A percentile compares a stretch with the other conserved stretches of the same genome.
phyloP scores from a whole-genome alignment of 2,888 invertebrate genomes.

The Leucoptera coffeella region DNA sequence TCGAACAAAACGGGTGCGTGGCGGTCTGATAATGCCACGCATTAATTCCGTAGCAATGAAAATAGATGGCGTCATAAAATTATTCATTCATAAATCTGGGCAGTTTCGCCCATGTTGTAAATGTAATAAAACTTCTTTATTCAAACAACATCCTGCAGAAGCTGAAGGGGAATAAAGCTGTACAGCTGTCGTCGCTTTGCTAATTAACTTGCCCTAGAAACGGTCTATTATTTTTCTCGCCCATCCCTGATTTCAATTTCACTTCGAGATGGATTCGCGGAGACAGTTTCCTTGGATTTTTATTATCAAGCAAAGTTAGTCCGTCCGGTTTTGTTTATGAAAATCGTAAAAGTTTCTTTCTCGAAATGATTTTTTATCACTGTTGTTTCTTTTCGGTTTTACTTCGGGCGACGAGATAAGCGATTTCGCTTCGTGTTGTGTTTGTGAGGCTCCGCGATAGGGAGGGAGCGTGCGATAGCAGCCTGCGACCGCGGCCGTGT shows the following conservation, averaged over 20 bases:
- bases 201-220: slow-evolving; percentile 29
- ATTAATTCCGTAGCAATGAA: too few species aligned
- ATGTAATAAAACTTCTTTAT: too few species aligned
- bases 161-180: too few species aligned
- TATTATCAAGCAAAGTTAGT: slow-evolving; percentile 7
- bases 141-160: too few species aligned
- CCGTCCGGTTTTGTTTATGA: slow-evolving; percentile 1
- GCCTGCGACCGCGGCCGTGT: slow-evolving; percentile 2
- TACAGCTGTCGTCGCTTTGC: slow-evolving; percentile 12
- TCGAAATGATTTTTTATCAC: slow-evolving; percentile 10
- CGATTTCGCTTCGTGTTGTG: slow-evolving; percentile 20
- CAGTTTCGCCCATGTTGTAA: too few species aligned
- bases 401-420: slow-evolving; percentile 11
- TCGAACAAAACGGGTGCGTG: too few species aligned
- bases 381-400: slow-evolving; percentile 10
- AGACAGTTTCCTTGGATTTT: slow-evolving; percentile 14
- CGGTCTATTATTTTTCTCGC: slow-evolving; percentile 17
- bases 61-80: too few species aligned
- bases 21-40: slow-evolving; percentile 29
- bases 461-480: slow-evolving; percentile 3
- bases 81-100: too few species aligned
- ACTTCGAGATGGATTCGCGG: slow-evolving; percentile 25
- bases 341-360: slow-evolving; percentile 4
- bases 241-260: slow-evolving; percentile 30
- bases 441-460: slow-evolving; percentile 12